Conservation (phyloP, 2,113 vertebrate genomes). For the Sebastes schlegelii region DNA sequence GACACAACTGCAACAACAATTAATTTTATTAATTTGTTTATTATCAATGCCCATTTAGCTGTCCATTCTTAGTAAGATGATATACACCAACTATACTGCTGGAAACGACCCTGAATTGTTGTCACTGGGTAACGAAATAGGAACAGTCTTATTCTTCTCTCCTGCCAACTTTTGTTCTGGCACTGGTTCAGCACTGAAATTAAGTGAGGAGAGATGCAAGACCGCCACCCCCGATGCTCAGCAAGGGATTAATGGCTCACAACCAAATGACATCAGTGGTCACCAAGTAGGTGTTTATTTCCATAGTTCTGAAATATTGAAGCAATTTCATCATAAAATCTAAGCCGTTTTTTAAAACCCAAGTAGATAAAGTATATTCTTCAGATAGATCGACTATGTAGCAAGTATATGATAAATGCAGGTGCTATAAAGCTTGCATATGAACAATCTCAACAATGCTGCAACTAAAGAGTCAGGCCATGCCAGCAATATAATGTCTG, state of each 20-base stretch:
- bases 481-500: background rate
- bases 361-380: background rate
- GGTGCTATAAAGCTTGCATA: background rate
- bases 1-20: no score
- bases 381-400: background rate
- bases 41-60: no score
- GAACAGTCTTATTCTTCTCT: background rate
- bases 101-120: no score
- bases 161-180: conserved; percentile 54
- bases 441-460: background rate
- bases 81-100: no score
- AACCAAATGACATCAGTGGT: conserved; percentile 33
- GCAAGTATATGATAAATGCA: background rate
- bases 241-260: conserved; percentile 47
- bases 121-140: no score
- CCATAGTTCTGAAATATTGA: conserved; percentile 13
- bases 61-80: no score
- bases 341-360: background rate
- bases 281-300: conserved; percentile 20
- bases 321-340: background rate
- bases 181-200: conserved; percentile 46
- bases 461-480: background rate
- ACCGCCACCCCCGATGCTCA: conserved; percentile 16
- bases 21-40: no score
- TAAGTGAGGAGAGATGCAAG: conserved; percentile 34